Evolutionary conservation across 2,797 vertebrate genomes (phyloP).

Genomic region (Melopsittacus undulatus): DNA sequence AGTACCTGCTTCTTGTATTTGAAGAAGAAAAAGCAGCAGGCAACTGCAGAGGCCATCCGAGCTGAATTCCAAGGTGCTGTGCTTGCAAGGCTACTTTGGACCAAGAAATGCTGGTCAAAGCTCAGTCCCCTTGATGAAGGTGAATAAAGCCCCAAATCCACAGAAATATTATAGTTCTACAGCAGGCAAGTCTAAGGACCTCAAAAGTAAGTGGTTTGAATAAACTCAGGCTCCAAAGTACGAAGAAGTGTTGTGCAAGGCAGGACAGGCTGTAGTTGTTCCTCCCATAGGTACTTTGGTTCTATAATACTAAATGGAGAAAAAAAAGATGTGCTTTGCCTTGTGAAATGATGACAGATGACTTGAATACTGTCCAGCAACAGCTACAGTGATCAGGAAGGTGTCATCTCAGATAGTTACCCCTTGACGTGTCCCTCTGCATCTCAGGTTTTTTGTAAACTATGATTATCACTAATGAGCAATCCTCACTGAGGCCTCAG

Average conservation of each 20-base stretch:
- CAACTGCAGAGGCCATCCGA: not conserved
- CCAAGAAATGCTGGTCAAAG: not conserved
- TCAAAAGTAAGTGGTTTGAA: not conserved
- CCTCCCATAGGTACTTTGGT: not conserved
- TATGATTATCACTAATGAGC: conserved; percentile 13
- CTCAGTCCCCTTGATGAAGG: not conserved
- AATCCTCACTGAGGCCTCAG: not conserved
- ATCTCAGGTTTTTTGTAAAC: conserved; percentile 28
- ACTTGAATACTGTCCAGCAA: conserved; percentile 24
- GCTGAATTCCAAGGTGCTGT: not conserved
- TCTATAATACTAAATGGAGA: not conserved
- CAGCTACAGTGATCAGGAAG: not conserved
- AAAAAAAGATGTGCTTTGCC: not conserved
- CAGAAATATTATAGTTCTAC: not conserved
- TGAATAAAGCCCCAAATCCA: not conserved
- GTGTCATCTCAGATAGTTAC: conserved; percentile 8
- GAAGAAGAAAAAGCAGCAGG: not conserved
- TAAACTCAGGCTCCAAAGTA: not conserved
- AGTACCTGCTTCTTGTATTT: not conserved
- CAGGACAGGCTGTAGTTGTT: not conserved
- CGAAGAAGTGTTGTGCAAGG: not conserved
- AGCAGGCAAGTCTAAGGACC: not conserved
- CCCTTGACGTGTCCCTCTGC: not conserved
- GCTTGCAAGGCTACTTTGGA: not conserved
- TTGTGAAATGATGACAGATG: not conserved